phyloP scores from a whole-genome alignment of 2,113 vertebrate genomes.

The Todiramphus chloris region DNA sequence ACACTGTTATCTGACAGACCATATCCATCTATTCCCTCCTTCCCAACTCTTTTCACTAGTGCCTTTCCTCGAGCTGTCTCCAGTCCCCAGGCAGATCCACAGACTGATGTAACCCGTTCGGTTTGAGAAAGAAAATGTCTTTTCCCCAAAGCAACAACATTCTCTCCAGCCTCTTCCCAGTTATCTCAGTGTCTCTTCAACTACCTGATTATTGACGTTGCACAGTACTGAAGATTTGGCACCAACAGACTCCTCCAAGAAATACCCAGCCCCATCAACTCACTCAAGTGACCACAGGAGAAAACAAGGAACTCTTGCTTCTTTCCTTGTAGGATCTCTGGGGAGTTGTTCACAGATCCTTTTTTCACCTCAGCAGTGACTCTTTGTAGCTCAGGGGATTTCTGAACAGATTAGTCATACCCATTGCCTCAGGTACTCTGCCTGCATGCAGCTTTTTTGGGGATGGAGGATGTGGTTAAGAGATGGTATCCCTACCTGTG shows the following conservation, averaged over 20 bases:
- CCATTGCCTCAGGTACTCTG: not conserved
- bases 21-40: not conserved
- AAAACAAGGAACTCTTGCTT: not conserved
- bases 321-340: not conserved
- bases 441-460: not conserved
- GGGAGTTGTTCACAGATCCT: not conserved
- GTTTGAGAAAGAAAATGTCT: not conserved
- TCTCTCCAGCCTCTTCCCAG: not conserved
- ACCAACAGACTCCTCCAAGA: not conserved
- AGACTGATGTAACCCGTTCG: not conserved
- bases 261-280: not conserved
- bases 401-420: not conserved
- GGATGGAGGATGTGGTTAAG: not conserved
- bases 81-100: not conserved
- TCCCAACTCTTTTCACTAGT: not conserved
- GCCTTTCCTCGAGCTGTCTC: not conserved
- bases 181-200: not conserved
- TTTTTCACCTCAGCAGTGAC: not conserved
- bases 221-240: not conserved
- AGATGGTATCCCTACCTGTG: not conserved
- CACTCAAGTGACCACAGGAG: not conserved
- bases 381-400: not conserved
- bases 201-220: not conserved
- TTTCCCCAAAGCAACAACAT: accelerated
- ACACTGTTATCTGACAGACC: not conserved